phyloP scores from a whole-genome alignment of 2,113 vertebrate genomes.

The Thermophis baileyi region DNA sequence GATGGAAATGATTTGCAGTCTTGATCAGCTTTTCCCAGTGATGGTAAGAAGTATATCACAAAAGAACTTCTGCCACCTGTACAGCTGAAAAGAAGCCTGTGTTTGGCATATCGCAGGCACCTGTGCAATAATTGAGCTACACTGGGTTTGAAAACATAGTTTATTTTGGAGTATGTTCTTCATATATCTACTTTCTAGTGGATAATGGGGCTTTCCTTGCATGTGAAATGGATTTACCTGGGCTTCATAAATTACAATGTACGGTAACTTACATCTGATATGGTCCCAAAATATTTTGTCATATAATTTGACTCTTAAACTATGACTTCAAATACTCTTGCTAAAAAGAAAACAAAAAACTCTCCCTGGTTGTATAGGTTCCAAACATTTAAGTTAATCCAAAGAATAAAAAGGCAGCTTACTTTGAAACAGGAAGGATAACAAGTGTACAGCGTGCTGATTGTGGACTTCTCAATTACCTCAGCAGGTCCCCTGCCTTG shows the following conservation, averaged over 20 bases:
- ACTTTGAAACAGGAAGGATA: slow-evolving; percentile 49
- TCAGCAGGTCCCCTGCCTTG: slow-evolving; percentile 64
- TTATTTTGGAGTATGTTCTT: not conserved
- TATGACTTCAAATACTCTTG: not conserved
- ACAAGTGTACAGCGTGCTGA: slow-evolving; percentile 39
- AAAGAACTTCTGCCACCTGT: rapidly evolving
- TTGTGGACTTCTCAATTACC: slow-evolving; percentile 50
- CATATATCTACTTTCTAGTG: not conserved
- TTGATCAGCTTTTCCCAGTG: rapidly evolving
- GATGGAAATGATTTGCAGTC: not conserved
- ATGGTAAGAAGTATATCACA: not conserved
- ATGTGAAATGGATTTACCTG: not conserved
- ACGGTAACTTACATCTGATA: not conserved
- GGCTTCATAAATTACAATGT: not conserved
- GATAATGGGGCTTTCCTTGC: not conserved
- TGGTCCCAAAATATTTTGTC: not conserved
- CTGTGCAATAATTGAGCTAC: not conserved
- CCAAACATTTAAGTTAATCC: slow-evolving; percentile 48
- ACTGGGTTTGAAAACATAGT: not conserved
- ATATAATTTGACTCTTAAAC: not conserved
- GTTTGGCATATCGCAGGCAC: rapidly evolving
- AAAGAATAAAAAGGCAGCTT: slow-evolving; percentile 54
- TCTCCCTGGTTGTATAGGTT: slow-evolving; percentile 21
- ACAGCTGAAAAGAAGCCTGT: not conserved
- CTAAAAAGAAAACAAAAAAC: not conserved